phyloP scores from a whole-genome alignment of 2,113 vertebrate genomes.

The Gymnogyps californianus region DNA sequence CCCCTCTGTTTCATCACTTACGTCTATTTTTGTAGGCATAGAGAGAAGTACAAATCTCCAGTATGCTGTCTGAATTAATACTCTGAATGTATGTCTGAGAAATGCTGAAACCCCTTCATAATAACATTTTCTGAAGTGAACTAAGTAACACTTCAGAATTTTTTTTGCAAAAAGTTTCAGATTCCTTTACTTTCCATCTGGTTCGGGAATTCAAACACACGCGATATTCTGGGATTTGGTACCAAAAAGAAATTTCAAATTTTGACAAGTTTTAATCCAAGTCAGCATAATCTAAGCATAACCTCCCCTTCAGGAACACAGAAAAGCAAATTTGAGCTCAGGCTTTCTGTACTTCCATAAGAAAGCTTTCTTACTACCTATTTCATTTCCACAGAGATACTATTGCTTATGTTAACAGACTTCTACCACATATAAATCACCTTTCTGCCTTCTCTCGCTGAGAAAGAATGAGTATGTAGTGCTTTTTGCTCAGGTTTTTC shows the following conservation, averaged over 20 bases:
- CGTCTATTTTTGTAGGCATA: neutral
- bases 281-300: neutral
- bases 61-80: neutral
- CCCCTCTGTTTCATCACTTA: neutral
- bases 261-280: neutral
- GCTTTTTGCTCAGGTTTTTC: neutral
- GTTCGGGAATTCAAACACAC: neutral
- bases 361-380: neutral
- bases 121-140: neutral
- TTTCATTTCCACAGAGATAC: neutral
- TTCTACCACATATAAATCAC: neutral
- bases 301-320: neutral
- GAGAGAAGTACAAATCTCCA: neutral
- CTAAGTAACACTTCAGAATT: neutral
- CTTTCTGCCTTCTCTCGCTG: neutral
- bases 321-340: neutral
- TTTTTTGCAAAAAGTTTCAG: neutral
- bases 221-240: neutral
- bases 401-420: neutral
- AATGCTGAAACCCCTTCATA: neutral
- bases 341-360: neutral
- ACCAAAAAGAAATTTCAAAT: neutral
- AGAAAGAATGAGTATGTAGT: neutral
- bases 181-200: neutral
- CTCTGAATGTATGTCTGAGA: neutral